Conservation (phyloP, 2,888 invertebrate species). For the Hypolimnas misippus region DNA sequence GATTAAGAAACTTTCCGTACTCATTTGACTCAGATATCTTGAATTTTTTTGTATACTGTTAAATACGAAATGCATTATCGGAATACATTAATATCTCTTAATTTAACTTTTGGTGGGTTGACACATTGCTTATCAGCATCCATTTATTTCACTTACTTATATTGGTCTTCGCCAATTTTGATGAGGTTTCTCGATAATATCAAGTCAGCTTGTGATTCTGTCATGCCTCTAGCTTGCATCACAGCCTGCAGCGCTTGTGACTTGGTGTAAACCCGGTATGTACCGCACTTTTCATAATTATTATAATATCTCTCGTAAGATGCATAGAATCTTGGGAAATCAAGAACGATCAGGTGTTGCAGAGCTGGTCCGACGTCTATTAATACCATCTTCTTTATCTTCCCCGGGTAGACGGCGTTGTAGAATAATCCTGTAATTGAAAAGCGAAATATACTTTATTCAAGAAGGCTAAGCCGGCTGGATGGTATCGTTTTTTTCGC, state of each 20-base stretch:
- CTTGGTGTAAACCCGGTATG: conserved; percentile 49
- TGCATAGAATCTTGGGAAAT: conserved; percentile 55
- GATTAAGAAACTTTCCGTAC: too few relatives aligned
- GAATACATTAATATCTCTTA: too few relatives aligned
- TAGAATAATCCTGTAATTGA: conserved; percentile 62
- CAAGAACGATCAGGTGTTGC: conserved; percentile 49
- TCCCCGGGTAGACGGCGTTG: conserved; percentile 73
- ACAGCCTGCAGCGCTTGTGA: conserved; percentile 69
- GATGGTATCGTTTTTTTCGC: too few relatives aligned
- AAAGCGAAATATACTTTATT: too few relatives aligned
- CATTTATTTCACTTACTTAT: conserved; percentile 56
- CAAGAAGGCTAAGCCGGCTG: too few relatives aligned
- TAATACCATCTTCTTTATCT: conserved; percentile 70
- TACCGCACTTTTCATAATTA: conserved; percentile 56
- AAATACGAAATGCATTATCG: too few relatives aligned
- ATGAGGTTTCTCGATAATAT: conserved; percentile 75
- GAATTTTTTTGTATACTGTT: too few relatives aligned
- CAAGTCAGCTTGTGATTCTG: conserved; percentile 70
- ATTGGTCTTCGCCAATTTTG: conserved; percentile 66
- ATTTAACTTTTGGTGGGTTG: too few relatives aligned
- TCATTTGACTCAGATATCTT: too few relatives aligned
- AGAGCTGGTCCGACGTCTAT: conserved; percentile 60
- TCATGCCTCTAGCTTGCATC: conserved; percentile 68
- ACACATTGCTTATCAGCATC: too few relatives aligned
- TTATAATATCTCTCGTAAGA: conserved; percentile 63